Base-by-base conservation (phyloP, 2,888 invertebrate species). In the Hemicrepidius hirtus region DNA sequence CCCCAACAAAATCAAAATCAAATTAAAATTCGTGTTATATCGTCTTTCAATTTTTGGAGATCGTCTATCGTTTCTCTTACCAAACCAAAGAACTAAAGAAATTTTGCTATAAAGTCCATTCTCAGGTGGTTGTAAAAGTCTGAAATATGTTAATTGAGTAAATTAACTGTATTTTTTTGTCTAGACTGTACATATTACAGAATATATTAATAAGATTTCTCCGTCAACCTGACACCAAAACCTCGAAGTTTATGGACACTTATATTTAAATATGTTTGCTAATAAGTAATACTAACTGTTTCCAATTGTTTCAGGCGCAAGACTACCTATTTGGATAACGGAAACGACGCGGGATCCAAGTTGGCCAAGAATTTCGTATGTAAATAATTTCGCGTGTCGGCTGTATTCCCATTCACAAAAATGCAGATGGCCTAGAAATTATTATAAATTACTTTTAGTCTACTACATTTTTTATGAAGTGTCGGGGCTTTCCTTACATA, bases 301-400 rank as follows among this genome's bases (percentile, higher is more conserved):
- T 55, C 55, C 62, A 62, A 71, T 71, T 72, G 67, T 72, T 72
- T 72, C 62, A 72, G 72, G 53, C 53, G 49, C 44, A 59, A 65
- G 67, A 68, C 55, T 68, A 69, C 74, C 67, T 68, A 70, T 74
- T 74, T 74, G 70, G 74, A 64, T 74, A 74, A 74, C 74, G 74
- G 74, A 74, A 67, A 66, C 68, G 49, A 35, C 46, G 59, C 44
- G 53, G 63, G 44, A 49, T 73, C 65, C 35, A 64, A 69, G 73
- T 73, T 64, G 63, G 65, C 44, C 68, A 73, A 68, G 64, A 73
- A 67, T 41, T 66, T 66, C 44, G 62, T 70, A 74, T 74, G 74
- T 74, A 74, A 70, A 74, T 71, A 71, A 70, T 71, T 71, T 74
- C 74, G 68, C 71, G 71, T 41, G 35, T 64, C 74, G 60, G 55